phyloP scores from a whole-genome alignment of 2,888 invertebrate species.

The Acleris emargana region DNA sequence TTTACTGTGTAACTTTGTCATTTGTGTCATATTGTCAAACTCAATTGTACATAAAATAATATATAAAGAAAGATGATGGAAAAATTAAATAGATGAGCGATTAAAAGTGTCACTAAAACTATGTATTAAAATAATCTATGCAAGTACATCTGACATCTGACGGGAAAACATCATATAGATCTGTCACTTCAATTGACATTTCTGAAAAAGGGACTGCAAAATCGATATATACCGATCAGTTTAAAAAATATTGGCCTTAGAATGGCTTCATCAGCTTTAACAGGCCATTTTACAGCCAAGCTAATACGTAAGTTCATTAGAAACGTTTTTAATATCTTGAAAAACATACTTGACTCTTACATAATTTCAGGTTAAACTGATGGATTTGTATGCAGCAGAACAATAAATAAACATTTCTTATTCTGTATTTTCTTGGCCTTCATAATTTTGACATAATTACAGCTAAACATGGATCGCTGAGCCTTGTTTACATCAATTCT shows the following conservation, averaged over 20 bases:
- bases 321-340: not conserved
- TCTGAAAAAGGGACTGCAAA: constrained; percentile 35
- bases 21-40: too few relatives aligned
- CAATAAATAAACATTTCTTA: constrained; percentile 16
- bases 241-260: constrained; percentile 51
- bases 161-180: too few relatives aligned
- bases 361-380: constrained; percentile 54
- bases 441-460: constrained; percentile 42
- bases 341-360: constrained; percentile 58
- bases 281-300: constrained; percentile 67
- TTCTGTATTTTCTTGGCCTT: not conserved
- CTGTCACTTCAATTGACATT: constrained; percentile 20
- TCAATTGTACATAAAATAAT: too few relatives aligned
- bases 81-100: not conserved
- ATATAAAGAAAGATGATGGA: not conserved
- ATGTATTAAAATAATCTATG: too few relatives aligned
- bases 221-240: constrained; percentile 35
- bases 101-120: constrained; percentile 9
- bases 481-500: constrained; percentile 75
- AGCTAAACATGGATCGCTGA: constrained; percentile 70
- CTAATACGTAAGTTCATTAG: constrained; percentile 63
- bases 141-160: too few relatives aligned
- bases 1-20: too few relatives aligned
- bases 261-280: constrained; percentile 74
- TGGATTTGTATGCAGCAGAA: constrained; percentile 7